Evolutionary conservation across 2,113 vertebrate genomes (phyloP), one percentile per base, ranked within the genome.

Genomic region (Sapayoa aenigma): DNA sequence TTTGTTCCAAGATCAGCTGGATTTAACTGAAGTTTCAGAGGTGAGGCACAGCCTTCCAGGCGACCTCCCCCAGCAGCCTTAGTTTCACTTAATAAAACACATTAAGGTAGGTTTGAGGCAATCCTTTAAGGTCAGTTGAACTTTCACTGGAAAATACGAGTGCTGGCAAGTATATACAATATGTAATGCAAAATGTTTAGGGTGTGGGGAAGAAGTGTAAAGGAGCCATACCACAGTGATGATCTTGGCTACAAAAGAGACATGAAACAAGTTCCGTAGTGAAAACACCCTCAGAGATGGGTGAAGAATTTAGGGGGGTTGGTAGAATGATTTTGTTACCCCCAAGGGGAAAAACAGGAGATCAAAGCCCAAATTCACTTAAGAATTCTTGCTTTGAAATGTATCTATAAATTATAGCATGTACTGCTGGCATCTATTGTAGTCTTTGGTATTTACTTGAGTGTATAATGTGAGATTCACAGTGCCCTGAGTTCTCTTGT

Each of bases 51-150:
- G 75, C 76, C 90, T 96, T 93, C 76, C 85, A 90, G 79, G 68
- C 1, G 12, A 90, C 94, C 92, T 96, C 52, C 72, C 75, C 76
- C 18, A 0, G 12, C 90, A 96, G 60, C 83, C 90, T 20, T 24
- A 77, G 90, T 96, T 94, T 96, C 93, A 81, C 88, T 95, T 95
- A 86, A 91, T 93, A 94, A 95, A 93, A 74, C 72, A 71, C 69
- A 59, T 77, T 62, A 88, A 81, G 90, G 93, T 95, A 92, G 66
- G 83, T 95, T 96, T 91, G 93, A 97, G 92, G 91, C 95, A 94
- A 85, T 84, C 72, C 89, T 96, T 94, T 94, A 96, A 96, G 94
- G 95, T 95, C 96, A 96, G 93, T 93, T 94, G 95, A 95, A 96
- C 95, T 94, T 94, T 96, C 90, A 82, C 80, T 96, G 92, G 93